A percentile compares a stretch with the other conserved stretches of the same genome.
Conservation (phyloP, 2,888 invertebrate species). For the Hermaeophaga mercurialis region DNA sequence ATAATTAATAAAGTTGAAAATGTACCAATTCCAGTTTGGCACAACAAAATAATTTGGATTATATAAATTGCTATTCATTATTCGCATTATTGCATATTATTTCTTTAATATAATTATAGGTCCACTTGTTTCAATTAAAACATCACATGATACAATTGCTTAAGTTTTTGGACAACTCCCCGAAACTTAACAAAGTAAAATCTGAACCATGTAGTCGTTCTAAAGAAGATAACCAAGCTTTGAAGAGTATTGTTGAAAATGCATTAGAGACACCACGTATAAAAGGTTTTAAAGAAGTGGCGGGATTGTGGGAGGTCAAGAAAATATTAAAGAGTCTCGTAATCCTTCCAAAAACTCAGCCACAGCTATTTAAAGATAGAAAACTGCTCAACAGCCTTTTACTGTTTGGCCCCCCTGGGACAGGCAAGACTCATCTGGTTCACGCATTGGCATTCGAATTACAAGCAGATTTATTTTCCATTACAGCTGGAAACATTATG, state of each 20-base stretch:
- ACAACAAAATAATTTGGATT: no score
- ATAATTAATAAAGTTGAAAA: no score
- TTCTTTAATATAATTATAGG: conserved; percentile 13
- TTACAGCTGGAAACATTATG: conserved; percentile 61
- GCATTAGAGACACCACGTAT: conserved; percentile 46
- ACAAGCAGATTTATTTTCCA: conserved; percentile 58
- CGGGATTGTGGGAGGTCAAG: conserved; percentile 60
- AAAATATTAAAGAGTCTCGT: conserved; percentile 59
- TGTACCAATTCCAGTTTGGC: no score
- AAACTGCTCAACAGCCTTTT: conserved; percentile 61
- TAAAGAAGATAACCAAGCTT: conserved; percentile 8
- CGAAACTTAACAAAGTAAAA: background rate
- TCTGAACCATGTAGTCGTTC: background rate
- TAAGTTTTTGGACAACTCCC: conserved; percentile 18
- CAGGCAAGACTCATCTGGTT: conserved; percentile 58
- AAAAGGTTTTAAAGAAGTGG: conserved; percentile 57
- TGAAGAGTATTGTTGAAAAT: conserved; percentile 15
- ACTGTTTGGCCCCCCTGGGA: conserved; percentile 61
- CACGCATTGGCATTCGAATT: conserved; percentile 60
- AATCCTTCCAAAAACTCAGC: conserved; percentile 61
- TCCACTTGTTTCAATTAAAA: conserved; percentile 27
- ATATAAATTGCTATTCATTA: background rate
- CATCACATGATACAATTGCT: conserved; percentile 16
- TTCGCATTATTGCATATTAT: background rate
- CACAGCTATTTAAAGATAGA: conserved; percentile 60